Evolutionary conservation across 2,113 vertebrate species (phyloP).

Genomic region (Bambusicola thoracicus): DNA sequence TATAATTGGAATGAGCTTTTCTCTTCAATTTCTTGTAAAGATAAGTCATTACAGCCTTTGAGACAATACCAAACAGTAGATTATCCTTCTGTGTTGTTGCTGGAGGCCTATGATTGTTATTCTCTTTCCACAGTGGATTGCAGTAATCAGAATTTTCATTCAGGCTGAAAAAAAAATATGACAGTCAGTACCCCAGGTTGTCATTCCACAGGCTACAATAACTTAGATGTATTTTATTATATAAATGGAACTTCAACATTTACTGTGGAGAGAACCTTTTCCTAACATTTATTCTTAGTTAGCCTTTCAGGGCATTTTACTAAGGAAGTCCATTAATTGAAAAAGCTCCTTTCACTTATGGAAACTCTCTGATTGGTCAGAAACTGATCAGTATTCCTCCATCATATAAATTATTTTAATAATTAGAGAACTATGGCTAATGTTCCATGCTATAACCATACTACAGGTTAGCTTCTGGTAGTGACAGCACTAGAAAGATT

Average conservation of each 20-base stretch:
- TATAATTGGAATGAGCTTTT: slow-evolving; percentile 56
- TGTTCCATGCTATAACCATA: neutral
- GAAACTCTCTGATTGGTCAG: neutral
- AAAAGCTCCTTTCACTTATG: neutral
- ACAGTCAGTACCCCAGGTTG: neutral
- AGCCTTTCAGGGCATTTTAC: neutral
- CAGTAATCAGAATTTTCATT: slow-evolving; percentile 78
- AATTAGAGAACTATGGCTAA: neutral
- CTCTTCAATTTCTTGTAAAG: slow-evolving; percentile 67
- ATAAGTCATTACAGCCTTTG: slow-evolving; percentile 54
- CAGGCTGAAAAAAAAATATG: slow-evolving; percentile 36
- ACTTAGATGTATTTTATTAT: slow-evolving; percentile 41
- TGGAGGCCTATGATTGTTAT: slow-evolving; percentile 50
- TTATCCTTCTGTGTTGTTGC: slow-evolving; percentile 74
- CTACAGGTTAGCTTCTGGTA: neutral
- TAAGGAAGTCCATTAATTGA: neutral
- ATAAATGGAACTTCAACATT: slow-evolving; percentile 10
- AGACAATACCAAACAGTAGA: slow-evolving; percentile 59
- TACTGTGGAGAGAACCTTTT: neutral
- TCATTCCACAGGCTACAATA: slow-evolving; percentile 17
- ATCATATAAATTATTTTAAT: neutral
- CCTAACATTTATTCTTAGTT: neutral
- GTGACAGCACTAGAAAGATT: neutral
- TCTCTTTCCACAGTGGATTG: slow-evolving; percentile 46
- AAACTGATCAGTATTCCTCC: neutral